Evolutionary conservation across 2,888 invertebrate genomes (phyloP).

Genomic region (Smittia sp.): DNA sequence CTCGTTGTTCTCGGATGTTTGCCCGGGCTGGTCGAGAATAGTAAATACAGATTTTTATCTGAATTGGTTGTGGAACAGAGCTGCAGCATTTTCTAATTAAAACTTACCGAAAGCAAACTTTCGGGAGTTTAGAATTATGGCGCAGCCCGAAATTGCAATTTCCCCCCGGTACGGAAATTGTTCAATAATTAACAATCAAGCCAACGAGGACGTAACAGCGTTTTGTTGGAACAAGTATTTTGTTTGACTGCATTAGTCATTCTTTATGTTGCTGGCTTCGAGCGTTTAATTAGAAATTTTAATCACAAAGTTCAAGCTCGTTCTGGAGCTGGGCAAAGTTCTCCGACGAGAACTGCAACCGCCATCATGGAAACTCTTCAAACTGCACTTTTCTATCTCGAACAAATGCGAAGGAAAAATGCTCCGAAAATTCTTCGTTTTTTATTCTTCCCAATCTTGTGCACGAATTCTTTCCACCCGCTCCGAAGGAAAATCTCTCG

Average conservation of each 20-base stretch:
- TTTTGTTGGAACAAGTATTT: neutral
- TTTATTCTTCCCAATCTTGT: neutral
- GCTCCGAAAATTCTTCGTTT: slow-evolving; percentile 6
- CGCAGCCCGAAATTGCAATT: neutral
- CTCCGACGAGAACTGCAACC: neutral
- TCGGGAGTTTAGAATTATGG: neutral
- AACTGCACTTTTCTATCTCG: too few species aligned
- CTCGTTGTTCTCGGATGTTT: neutral
- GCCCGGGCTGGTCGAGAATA: neutral
- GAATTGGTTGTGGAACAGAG: too few species aligned
- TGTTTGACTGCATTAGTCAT: slow-evolving; percentile 5
- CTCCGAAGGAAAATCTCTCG: neutral
- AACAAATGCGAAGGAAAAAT: neutral
- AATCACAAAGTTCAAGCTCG: neutral
- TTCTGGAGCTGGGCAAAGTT: too few species aligned
- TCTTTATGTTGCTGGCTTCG: neutral
- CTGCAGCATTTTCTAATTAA: neutral
- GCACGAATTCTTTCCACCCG: neutral
- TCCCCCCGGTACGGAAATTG: neutral
- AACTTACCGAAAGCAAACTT: neutral
- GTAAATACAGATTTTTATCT: neutral
- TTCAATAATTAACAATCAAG: slow-evolving; percentile 12
- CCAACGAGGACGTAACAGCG: neutral
- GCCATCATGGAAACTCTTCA: slow-evolving; percentile 1
- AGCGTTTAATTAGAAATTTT: slow-evolving; percentile 2